Base-by-base conservation (phyloP, 1,140 invertebrate species). In the Tetramorium alpestre region DNA sequence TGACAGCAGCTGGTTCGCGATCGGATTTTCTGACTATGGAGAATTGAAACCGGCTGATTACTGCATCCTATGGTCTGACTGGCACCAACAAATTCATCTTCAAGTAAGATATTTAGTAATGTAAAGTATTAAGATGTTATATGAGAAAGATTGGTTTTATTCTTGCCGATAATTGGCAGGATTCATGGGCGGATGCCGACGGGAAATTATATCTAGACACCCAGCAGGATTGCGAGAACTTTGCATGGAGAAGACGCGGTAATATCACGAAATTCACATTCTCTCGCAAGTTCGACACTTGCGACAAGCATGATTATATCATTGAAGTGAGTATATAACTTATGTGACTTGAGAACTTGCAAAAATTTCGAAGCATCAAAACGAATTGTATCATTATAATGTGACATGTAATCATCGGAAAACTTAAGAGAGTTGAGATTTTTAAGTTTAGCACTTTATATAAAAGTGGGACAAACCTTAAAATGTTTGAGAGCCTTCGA, bases 1-100 rank as follows among this genome's bases (percentile, higher is more conserved):
- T 25, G 93, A 94, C 28, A 92, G 90, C 81, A 94, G 94, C 28
- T 99, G 98, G 98, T 97, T 99, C 88, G 98, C 98, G 3, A 92
- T 99, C 70, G 99, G 99, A 49, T 99, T 99, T 95, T 99, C 99
- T 0, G 97, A 99, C 93, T 97, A 98, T 88, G 99, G 99, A 5
- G 96, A 97, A 56, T 80, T 96, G 0, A 96, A 96, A 44, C 96
- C 97, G 58, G 98, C 98, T 2, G 99, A 99, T 96, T 97, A 98
- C 85, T 99, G 98, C 91, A 94, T 99, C 13, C 96, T 98, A 49
- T 98, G 97, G 97, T 96, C 96, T 4, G 97, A 98, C 92, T 97
- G 96, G 95, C 96, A 96, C 87, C 96, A 96, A 38, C 95, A 94
- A 85, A 94, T 96, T 70, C 96, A 97, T 88, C 96, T 98, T 91